Conservation (phyloP, 2,113 vertebrate genomes). For the Grammomys surdaster region DNA sequence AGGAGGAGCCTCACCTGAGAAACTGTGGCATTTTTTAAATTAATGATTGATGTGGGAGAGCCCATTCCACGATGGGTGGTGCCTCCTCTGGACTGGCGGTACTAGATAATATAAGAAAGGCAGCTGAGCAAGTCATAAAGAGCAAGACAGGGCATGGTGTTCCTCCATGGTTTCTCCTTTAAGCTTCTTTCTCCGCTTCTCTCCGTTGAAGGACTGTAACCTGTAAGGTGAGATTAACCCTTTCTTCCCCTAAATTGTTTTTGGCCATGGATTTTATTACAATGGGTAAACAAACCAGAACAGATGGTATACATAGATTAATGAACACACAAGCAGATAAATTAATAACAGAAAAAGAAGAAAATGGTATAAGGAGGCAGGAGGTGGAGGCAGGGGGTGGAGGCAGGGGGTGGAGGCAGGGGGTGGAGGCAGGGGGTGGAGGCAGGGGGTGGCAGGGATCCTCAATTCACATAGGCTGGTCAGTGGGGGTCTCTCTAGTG, state of each 20-base stretch:
- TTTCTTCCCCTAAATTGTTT: not conserved
- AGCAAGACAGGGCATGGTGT: not conserved
- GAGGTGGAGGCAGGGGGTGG: too few species aligned
- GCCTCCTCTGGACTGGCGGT: not conserved
- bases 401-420: too few species aligned
- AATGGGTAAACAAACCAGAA: not conserved
- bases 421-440: not conserved
- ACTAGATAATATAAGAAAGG: not conserved
- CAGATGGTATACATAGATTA: not conserved
- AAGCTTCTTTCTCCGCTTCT: not conserved
- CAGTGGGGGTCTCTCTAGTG: not conserved
- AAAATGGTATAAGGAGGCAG: not conserved
- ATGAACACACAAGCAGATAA: not conserved
- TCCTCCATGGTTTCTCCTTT: too few species aligned
- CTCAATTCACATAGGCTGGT: not conserved
- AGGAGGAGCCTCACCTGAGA: not conserved
- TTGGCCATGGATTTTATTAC: not conserved
- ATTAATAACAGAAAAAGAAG: not conserved
- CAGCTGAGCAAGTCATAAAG: too few species aligned
- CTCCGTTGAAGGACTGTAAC: not conserved
- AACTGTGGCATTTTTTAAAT: not conserved
- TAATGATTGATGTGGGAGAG: not conserved
- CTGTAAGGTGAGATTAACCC: not conserved
- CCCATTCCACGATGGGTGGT: too few species aligned
- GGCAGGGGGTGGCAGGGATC: too few species aligned